These are phyloP conservation scores for Aratinga solstitialis DNA, from an alignment of 2,797 vertebrate species.

Conservation along the genomic window DNA sequence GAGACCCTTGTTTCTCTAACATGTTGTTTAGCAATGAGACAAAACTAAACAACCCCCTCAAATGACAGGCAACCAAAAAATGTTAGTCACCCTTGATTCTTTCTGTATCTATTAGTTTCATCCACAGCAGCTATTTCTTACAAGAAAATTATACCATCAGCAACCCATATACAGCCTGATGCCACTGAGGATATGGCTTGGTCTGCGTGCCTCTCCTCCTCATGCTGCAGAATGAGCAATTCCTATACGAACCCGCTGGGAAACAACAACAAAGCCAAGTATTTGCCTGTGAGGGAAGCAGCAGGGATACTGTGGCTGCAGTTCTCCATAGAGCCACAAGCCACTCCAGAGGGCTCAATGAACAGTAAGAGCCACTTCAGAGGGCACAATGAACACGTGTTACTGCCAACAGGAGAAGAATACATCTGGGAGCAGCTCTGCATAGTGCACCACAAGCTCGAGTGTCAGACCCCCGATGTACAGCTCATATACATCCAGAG, in stretches of 20 bases:
- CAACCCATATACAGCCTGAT: neutral
- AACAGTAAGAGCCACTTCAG: neutral
- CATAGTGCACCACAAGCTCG: rapidly evolving
- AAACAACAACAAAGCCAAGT: neutral
- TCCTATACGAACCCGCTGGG: neutral
- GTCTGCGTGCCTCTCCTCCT: neutral
- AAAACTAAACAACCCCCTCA: neutral
- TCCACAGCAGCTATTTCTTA: neutral
- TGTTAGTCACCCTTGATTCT: neutral
- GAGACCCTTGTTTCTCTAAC: neutral
- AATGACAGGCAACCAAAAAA: neutral
- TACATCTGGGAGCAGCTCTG: rapidly evolving
- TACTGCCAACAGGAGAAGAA: neutral
- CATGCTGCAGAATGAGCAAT: neutral
- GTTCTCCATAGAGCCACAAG: neutral
- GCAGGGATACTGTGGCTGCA: rapidly evolving
- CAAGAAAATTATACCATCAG: neutral
- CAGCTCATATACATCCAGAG: rapidly evolving
- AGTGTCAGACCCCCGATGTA: rapidly evolving
- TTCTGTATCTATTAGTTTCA: neutral
- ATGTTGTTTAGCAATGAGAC: neutral
- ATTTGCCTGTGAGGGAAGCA: neutral
- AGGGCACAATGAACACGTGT: neutral
- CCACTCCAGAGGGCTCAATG: neutral
- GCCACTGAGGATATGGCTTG: rapidly evolving